Conservation (phyloP, 2,797 vertebrate species). For the Eulemur albifrons region DNA sequence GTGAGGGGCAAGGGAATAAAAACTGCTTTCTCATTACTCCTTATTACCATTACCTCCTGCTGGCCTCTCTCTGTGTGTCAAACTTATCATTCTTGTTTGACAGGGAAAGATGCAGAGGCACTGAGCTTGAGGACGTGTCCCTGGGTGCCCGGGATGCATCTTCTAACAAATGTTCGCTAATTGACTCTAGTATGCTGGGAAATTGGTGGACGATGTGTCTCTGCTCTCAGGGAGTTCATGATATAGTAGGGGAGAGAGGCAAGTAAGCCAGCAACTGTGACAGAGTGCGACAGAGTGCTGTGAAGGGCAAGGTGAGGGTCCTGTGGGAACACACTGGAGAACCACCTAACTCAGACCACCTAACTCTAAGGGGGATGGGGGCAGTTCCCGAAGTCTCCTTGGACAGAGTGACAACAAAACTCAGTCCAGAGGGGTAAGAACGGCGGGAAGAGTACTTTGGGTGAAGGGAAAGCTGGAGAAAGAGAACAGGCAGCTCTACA, state of each 20-base stretch:
- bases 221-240: not conserved
- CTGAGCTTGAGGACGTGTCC: not conserved
- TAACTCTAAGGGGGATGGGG: not conserved
- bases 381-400: not conserved
- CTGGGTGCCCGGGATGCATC: not conserved
- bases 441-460: not conserved
- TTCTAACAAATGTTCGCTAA: conserved; percentile 17
- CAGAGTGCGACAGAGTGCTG: not conserved
- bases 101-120: conserved; percentile 27
- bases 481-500: not conserved
- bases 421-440: not conserved
- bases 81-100: conserved; percentile 37
- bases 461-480: not conserved
- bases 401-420: conserved; percentile 30
- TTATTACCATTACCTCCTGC: not conserved
- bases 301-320: not conserved
- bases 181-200: not conserved
- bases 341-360: not conserved
- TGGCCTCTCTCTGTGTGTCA: not conserved
- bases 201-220: not conserved
- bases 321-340: not conserved
- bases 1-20: conserved; percentile 17
- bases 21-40: conserved; percentile 36
- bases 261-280: not conserved
- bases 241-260: not conserved